A percentile compares a stretch with the other conserved stretches of the same genome.
These are phyloP conservation scores for Macroramphosus scolopax DNA, from an alignment of 2,797 vertebrate genomes.

Conservation along the genomic window DNA sequence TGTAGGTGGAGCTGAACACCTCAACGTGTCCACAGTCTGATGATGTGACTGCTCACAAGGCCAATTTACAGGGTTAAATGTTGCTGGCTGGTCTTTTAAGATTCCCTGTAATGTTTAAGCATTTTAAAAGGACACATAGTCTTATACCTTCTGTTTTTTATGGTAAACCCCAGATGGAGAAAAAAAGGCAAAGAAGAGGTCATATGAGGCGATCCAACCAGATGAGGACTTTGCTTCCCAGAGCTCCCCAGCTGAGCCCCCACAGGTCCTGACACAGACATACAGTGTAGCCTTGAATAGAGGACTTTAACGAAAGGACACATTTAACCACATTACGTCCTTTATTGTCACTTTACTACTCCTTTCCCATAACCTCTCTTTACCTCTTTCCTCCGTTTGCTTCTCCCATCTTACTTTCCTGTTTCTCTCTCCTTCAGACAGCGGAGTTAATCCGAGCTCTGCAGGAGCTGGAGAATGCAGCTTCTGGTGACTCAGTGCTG, in stretches of 20 bases:
- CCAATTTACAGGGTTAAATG: no score
- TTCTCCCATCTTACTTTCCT: not conserved
- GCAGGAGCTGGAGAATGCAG: conserved; percentile 97
- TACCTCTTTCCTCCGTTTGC: not conserved
- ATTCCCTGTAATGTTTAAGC: no score
- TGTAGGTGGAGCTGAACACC: no score
- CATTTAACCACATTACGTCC: not conserved
- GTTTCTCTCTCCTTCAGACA: conserved; percentile 77
- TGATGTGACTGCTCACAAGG: no score
- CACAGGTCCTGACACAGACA: conserved; percentile 81
- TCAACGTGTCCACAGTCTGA: no score
- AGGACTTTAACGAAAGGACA: not conserved
- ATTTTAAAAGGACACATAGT: no score
- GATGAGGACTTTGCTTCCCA: conserved; percentile 87
- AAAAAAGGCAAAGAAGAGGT: conserved; percentile 90
- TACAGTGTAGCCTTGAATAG: conserved; percentile 6
- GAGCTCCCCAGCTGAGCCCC: conserved; percentile 89
- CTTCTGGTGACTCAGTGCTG: conserved; percentile 91
- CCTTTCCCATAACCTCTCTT: not conserved
- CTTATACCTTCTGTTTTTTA: no score
- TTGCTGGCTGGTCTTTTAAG: no score
- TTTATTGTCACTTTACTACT: not conserved
- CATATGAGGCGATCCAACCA: conserved; percentile 90
- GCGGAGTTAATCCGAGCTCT: conserved; percentile 94
- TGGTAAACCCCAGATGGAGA: conserved; percentile 81